Evolutionary conservation across 2,888 invertebrate genomes (phyloP), one percentile per base, ranked within the genome.

Genomic region (Alsophila aescularia): DNA sequence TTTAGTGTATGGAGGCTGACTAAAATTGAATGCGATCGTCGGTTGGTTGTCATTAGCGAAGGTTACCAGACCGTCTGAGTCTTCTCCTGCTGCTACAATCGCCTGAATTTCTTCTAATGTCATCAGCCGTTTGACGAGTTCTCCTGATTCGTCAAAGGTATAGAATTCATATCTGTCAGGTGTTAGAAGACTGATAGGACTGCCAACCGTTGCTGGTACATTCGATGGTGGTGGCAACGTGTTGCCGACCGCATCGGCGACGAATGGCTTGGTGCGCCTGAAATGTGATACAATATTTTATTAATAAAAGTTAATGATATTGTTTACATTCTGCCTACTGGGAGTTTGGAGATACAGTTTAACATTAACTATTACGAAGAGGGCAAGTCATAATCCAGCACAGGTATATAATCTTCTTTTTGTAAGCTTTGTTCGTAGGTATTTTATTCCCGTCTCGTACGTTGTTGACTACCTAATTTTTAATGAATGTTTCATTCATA

Each of bases 161-260:
- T 96, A 97, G 81, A 97, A 97, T 76, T 97, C 96, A 79, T 97
- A 97, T 74, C 95, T 93, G 76, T 97, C 97, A 1, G 97, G 97
- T 63, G 95, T 95, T 5, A 97, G 85, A 0, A 97, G 90, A 69
- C 95, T 94, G 0, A 96, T 96, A 0, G 97, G 97, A 58, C 96
- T 96, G n/a, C 95, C 95, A 2, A 95, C 93, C 60, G 94, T 93
- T 5, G 94, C 88, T 36, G 93, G 94, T 37, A 83, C 83, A 58
- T 79, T 90, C 40, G 92, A 90, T 40, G 94, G 95, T 70, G 93
- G 94, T n/a, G 93, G 93, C 43, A 94, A 82, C 16, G 94, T 94
- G 67, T 94, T 94, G 0, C 95, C 95, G 2, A 95, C 87, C 0
- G 95, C 94, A 77, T 95, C 95, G 0, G 95, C 93, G 58, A 93